phyloP scores from a whole-genome alignment of 2,113 vertebrate genomes.

The Tragelaphus scriptus region DNA sequence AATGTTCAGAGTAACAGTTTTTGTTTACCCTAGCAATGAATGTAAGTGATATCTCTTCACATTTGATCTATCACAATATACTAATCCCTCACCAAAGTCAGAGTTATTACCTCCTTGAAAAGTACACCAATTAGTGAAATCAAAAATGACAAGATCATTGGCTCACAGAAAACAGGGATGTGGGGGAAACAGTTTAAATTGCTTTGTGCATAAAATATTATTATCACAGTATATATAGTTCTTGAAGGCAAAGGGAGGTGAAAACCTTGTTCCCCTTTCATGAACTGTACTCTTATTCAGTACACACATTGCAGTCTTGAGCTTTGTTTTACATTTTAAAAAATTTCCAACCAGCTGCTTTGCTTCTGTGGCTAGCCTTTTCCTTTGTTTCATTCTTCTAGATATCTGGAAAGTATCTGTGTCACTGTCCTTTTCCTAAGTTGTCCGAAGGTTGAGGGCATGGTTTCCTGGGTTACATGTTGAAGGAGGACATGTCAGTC shows the following conservation, averaged over 20 bases:
- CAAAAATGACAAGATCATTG: not conserved
- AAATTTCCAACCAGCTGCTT: not conserved
- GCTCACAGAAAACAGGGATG: not conserved
- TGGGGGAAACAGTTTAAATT: not conserved
- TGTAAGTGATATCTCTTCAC: slow-evolving; percentile 9
- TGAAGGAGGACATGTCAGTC: not conserved
- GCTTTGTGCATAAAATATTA: not conserved
- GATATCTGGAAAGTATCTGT: not conserved
- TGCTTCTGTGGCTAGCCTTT: not conserved
- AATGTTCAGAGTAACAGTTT: slow-evolving; percentile 31
- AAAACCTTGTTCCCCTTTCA: not conserved
- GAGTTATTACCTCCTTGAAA: not conserved
- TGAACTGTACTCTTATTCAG: not conserved
- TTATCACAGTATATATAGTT: not conserved
- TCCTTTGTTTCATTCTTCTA: not conserved
- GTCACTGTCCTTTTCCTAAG: not conserved
- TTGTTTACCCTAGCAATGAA: slow-evolving; percentile 5
- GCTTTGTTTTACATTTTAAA: not conserved
- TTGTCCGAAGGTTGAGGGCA: not conserved
- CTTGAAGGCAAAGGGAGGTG: not conserved
- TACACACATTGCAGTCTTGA: not conserved
- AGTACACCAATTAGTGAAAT: not conserved
- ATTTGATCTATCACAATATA: not conserved
- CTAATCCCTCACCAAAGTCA: not conserved
- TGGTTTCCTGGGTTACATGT: not conserved